Conservation (phyloP, 2,797 vertebrate species). For the Danio choprae region DNA sequence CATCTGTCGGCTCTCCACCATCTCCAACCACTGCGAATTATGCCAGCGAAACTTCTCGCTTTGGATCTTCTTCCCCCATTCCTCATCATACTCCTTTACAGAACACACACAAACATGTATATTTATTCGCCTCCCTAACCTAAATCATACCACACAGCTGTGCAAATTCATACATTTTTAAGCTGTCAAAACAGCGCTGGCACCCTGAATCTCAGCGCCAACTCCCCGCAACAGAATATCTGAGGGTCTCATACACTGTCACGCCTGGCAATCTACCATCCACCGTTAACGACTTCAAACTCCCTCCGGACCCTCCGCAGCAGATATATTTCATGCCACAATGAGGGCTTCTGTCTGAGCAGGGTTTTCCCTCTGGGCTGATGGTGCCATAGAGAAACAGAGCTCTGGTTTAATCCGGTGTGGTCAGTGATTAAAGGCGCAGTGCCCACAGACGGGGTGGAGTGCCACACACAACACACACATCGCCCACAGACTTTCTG, state of each 20-base stretch:
- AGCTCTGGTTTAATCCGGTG: conserved; percentile 36
- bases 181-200: background rate
- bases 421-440: conserved; percentile 43
- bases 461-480: conserved; percentile 39
- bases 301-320: conserved; percentile 19
- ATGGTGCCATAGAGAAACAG: conserved; percentile 46
- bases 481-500: conserved; percentile 5
- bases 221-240: background rate
- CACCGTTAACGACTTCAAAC: conserved; percentile 1
- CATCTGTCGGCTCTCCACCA: conserved; percentile 92
- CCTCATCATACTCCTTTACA: conserved; percentile 91
- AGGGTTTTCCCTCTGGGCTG: conserved; percentile 35
- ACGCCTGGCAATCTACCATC: conserved; percentile 33
- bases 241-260: conserved; percentile 15
- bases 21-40: conserved; percentile 96
- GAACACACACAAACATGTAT: conserved; percentile 30
- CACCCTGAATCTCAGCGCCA: conserved; percentile 7
- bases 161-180: conserved; percentile 36
- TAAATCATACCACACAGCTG: conserved; percentile 32
- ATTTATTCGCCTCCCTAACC: conserved; percentile 3
- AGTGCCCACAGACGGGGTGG: conserved; percentile 34
- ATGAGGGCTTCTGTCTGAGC: conserved; percentile 32
- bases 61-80: conserved; percentile 96
- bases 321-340: conserved; percentile 34
- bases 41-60: conserved; percentile 95